Conservation (phyloP, 2,113 vertebrate genomes). For the Phoxinus phoxinus region DNA sequence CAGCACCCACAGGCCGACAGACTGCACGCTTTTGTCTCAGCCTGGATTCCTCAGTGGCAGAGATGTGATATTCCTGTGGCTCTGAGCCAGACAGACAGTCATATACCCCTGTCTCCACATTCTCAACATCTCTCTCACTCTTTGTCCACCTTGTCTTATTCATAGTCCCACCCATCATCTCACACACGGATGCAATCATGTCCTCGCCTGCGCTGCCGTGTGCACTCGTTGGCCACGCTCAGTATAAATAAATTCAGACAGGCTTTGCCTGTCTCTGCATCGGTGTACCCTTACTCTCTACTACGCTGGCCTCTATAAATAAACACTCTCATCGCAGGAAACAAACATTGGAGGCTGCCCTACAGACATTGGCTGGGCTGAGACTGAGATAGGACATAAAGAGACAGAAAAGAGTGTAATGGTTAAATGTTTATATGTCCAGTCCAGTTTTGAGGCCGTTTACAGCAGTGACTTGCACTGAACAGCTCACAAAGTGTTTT, state of each 20-base stretch:
- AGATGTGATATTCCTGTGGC: slow-evolving; percentile 57
- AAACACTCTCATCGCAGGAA: slow-evolving; percentile 57
- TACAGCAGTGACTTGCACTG: neutral
- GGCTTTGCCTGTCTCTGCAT: slow-evolving; percentile 52
- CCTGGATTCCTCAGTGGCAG: slow-evolving; percentile 48
- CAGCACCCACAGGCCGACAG: slow-evolving; percentile 51
- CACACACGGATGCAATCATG: slow-evolving; percentile 58
- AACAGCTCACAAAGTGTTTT: slow-evolving; percentile 36
- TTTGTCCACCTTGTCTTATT: slow-evolving; percentile 24
- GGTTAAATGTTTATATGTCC: slow-evolving; percentile 22
- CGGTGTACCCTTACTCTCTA: slow-evolving; percentile 53
- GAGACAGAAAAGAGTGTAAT: slow-evolving; percentile 7
- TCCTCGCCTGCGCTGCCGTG: neutral
- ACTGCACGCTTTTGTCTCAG: slow-evolving; percentile 55
- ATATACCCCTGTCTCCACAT: slow-evolving; percentile 31
- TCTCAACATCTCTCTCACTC: slow-evolving; percentile 26
- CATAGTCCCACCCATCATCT: neutral
- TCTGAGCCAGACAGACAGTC: slow-evolving; percentile 45
- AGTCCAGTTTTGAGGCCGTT: slow-evolving; percentile 7
- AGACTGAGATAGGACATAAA: slow-evolving; percentile 24
- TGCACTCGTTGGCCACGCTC: slow-evolving; percentile 17
- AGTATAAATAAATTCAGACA: slow-evolving; percentile 61
- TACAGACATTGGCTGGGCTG: neutral
- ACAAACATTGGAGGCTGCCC: slow-evolving; percentile 35
- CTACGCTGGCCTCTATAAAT: slow-evolving; percentile 60